phyloP scores from a whole-genome alignment of 37 sponge, comb jelly and placozoan species.

The Petrosia ficiformis region DNA sequence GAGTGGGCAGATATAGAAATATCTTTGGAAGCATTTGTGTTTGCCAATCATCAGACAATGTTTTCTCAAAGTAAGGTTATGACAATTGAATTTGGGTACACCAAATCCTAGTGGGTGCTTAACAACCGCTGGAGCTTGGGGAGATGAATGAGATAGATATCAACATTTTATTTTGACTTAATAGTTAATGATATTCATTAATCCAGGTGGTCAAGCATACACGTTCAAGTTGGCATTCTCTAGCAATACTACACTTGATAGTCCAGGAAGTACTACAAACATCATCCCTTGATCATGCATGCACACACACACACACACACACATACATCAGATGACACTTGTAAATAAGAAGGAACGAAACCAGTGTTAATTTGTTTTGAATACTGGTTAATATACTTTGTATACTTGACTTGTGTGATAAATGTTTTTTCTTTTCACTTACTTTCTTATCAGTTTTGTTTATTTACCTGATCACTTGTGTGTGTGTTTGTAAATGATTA shows the following conservation, averaged over 20 bases:
- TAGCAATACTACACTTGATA: conserved; percentile 59
- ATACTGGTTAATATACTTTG: no score
- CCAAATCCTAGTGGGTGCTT: not conserved
- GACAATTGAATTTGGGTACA: not conserved
- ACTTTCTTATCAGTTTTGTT: no score
- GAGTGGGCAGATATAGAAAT: conserved; percentile 69
- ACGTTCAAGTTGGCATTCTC: conserved; percentile 95
- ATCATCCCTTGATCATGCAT: not conserved
- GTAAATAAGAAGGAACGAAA: no score
- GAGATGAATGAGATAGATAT: no score
- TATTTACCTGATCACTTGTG: no score
- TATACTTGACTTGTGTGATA: no score
- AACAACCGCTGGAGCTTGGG: not conserved
- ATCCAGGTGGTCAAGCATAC: conserved; percentile 82
- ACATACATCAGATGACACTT: no score
- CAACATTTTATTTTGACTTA: no score
- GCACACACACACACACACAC: not conserved
- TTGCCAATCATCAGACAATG: conserved; percentile 75
- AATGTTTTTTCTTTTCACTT: no score
- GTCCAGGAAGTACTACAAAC: not conserved
- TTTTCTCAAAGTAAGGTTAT: conserved; percentile 53
- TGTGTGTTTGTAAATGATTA: no score
- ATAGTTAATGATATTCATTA: no score
- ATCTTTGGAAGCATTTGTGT: conserved; percentile 74
- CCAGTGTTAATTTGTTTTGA: no score